These are phyloP conservation scores for Drosophila nigrodunni DNA, from an alignment of 1,140 invertebrate genomes.

Conservation along the genomic window DNA sequence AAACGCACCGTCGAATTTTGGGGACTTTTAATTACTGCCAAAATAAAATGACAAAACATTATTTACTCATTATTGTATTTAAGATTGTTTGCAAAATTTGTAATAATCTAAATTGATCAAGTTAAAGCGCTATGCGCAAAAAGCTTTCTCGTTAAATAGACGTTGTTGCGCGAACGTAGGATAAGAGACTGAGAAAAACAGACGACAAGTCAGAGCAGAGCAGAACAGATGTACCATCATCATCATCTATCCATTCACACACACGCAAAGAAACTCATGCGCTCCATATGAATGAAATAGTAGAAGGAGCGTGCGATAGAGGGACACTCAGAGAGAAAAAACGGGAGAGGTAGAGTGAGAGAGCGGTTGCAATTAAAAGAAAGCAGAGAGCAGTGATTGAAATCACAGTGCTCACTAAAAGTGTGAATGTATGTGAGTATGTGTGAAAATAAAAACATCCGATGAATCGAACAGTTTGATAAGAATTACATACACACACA, in stretches of 20 bases:
- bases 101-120: constrained; percentile 28
- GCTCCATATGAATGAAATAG: constrained; percentile 51
- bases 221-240: constrained; percentile 24
- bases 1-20: constrained; percentile 37
- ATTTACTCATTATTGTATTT: constrained; percentile 31
- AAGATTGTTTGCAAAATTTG: constrained; percentile 20
- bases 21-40: constrained; percentile 25
- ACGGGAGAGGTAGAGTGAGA: not conserved
- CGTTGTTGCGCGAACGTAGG: constrained; percentile 74
- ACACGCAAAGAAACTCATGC: constrained; percentile 2
- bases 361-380: constrained; percentile 23
- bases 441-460: not conserved
- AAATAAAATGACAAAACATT: constrained; percentile 38
- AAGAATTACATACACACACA: not conserved
- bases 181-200: constrained; percentile 72
- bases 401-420: not conserved
- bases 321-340: not conserved
- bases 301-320: constrained; percentile 50
- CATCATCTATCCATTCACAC: not conserved
- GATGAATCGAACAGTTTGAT: not conserved
- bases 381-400: not conserved
- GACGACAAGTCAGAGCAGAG: constrained; percentile 15
- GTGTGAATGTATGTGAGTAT: not conserved
- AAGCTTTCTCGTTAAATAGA: constrained; percentile 33
- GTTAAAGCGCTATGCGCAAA: constrained; percentile 60